A percentile compares a stretch with the other conserved stretches of the same genome.
These are phyloP conservation scores for Drosophila obscura DNA, from an alignment of 1,140 invertebrate genomes.

Conservation along the genomic window DNA sequence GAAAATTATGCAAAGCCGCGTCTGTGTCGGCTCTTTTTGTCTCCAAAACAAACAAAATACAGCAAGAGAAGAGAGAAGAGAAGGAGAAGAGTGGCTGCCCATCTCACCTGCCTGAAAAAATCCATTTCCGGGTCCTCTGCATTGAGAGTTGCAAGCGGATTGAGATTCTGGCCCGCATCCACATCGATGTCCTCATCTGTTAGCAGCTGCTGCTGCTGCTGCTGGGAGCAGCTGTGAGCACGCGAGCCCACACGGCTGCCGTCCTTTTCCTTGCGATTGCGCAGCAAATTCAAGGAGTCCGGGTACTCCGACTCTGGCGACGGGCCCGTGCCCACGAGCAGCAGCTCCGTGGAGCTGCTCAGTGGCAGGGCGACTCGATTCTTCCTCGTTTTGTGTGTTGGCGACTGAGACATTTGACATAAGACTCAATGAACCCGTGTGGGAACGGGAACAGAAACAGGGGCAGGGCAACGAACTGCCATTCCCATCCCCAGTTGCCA, in stretches of 20 bases:
- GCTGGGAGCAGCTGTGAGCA: constrained; percentile 1
- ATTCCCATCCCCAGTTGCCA: background rate
- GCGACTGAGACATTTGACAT: constrained; percentile 47
- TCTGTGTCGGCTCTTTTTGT: background rate
- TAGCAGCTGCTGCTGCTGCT: background rate
- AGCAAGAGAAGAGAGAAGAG: no score
- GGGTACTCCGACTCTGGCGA: constrained; percentile 6
- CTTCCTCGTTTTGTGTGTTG: constrained; percentile 11
- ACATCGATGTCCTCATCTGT: background rate
- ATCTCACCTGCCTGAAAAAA: constrained; percentile 11
- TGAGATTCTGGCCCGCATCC: no score
- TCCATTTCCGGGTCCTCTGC: no score
- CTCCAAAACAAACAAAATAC: no score
- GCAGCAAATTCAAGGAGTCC: constrained; percentile 29
- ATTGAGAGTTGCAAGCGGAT: no score
- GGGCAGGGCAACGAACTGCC: background rate
- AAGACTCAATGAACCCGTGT: constrained; percentile 41
- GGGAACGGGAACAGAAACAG: background rate
- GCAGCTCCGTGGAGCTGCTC: constrained; percentile 3
- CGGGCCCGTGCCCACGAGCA: background rate
- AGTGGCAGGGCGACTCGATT: background rate
- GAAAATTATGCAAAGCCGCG: constrained; percentile 51
- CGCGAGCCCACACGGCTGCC: background rate
- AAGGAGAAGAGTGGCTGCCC: no score
- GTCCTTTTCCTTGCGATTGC: constrained; percentile 47